Evolutionary conservation across 2,888 invertebrate genomes (phyloP).

Genomic region (Gibbula magus): DNA sequence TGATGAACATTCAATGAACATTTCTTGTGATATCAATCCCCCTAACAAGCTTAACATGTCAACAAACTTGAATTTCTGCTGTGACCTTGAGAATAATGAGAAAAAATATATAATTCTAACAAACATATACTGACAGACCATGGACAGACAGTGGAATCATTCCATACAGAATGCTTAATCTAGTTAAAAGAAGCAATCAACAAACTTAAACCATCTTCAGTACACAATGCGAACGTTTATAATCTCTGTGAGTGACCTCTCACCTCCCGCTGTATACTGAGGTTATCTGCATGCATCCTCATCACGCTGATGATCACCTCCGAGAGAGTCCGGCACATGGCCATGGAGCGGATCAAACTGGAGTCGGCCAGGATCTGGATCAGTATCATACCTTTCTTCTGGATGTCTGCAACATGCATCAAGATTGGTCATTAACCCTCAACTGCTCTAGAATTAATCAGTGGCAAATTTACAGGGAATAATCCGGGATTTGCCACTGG

Average conservation of each 20-base stretch:
- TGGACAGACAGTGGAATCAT: neutral
- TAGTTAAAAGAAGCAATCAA: neutral
- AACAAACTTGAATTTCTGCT: too few relatives aligned
- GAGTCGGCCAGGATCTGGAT: conserved; percentile 63
- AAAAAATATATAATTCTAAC: too few relatives aligned
- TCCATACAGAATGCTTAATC: neutral
- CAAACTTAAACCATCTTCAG: neutral
- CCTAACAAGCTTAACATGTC: too few relatives aligned
- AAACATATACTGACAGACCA: neutral
- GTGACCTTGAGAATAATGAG: too few relatives aligned
- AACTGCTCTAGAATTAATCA: too few relatives aligned
- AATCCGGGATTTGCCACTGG: too few relatives aligned
- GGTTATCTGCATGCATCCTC: conserved; percentile 42
- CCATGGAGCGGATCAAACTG: conserved; percentile 35
- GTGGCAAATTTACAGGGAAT: too few relatives aligned
- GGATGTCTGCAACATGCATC: conserved; percentile 57
- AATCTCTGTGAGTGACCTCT: neutral
- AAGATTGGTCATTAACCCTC: neutral
- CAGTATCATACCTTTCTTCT: conserved; percentile 67
- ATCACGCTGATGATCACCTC: conserved; percentile 54
- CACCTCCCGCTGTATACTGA: conserved; percentile 64
- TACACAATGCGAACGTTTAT: neutral
- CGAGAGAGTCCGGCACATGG: conserved; percentile 48
- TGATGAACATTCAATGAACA: too few relatives aligned
- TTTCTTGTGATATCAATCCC: too few relatives aligned